Evolutionary conservation across 2,113 vertebrate genomes (phyloP).

Genomic region (Atractosteus spatula): DNA sequence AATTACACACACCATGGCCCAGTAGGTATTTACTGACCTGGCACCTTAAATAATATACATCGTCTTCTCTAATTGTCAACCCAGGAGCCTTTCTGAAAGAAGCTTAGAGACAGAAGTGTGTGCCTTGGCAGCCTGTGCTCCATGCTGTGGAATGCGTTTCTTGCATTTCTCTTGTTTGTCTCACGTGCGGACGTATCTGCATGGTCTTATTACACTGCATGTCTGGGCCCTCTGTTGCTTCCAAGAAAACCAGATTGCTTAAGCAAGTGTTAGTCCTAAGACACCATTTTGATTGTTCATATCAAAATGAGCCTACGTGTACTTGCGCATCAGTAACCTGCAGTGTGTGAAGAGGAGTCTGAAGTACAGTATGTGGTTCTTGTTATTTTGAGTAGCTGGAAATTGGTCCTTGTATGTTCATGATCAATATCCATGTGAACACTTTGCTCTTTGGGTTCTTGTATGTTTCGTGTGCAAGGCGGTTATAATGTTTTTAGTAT

Average conservation of each 20-base stretch:
- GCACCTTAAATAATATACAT: no score
- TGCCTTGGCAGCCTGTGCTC: no score
- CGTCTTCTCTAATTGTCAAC: no score
- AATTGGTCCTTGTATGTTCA: constrained; percentile 23
- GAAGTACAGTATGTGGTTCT: no score
- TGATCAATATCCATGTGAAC: no score
- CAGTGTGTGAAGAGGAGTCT: no score
- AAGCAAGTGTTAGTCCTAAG: constrained; percentile 9
- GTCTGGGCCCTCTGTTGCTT: constrained; percentile 41
- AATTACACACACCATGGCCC: no score
- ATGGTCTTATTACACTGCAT: constrained; percentile 53
- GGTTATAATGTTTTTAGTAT: background rate
- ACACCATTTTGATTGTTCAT: constrained; percentile 46
- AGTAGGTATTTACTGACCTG: no score
- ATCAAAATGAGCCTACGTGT: constrained; percentile 46
- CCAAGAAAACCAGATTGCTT: background rate
- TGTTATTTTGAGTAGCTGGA: no score
- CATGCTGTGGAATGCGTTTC: background rate
- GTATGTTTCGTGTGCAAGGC: background rate
- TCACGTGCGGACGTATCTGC: constrained; percentile 38
- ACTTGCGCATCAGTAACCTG: no score
- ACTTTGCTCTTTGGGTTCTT: background rate
- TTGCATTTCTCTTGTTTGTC: background rate
- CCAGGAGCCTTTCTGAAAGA: no score
- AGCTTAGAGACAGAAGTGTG: no score